Evolutionary conservation across 2,797 vertebrate genomes (phyloP).

Genomic region (Cacajao melanocephalus): DNA sequence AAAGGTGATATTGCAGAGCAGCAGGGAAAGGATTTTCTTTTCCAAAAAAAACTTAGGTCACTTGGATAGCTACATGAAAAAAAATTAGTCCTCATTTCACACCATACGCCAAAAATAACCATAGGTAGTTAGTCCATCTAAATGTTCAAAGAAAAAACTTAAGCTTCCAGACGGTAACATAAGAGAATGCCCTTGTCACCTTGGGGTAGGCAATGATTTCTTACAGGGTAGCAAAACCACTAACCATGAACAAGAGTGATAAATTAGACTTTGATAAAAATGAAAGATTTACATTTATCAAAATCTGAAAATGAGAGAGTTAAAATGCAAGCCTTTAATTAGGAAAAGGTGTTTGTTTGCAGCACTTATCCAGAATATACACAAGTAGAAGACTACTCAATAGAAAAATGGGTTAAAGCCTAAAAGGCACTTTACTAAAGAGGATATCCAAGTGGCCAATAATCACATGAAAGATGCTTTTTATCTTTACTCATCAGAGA

Average conservation of each 20-base stretch:
- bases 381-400: background rate
- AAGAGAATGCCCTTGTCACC: background rate
- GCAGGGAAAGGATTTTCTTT: background rate
- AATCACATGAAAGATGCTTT: background rate
- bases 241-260: background rate
- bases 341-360: background rate
- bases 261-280: background rate
- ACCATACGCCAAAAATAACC: background rate
- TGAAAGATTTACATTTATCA: slow-evolving; percentile 27
- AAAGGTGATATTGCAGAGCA: background rate
- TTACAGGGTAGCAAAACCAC: background rate
- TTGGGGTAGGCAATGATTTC: background rate
- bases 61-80: background rate
- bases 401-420: background rate
- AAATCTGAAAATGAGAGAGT: slow-evolving; percentile 18
- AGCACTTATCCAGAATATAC: background rate
- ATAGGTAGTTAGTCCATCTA: background rate
- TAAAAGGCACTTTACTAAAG: background rate
- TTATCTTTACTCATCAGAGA: background rate
- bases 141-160: background rate
- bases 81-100: background rate
- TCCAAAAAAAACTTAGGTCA: background rate
- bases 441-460: background rate
- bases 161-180: background rate
- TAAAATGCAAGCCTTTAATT: slow-evolving; percentile 23